These are phyloP conservation scores for Periphyllus acericola DNA, from an alignment of 2,888 invertebrate genomes.

Conservation along the genomic window DNA sequence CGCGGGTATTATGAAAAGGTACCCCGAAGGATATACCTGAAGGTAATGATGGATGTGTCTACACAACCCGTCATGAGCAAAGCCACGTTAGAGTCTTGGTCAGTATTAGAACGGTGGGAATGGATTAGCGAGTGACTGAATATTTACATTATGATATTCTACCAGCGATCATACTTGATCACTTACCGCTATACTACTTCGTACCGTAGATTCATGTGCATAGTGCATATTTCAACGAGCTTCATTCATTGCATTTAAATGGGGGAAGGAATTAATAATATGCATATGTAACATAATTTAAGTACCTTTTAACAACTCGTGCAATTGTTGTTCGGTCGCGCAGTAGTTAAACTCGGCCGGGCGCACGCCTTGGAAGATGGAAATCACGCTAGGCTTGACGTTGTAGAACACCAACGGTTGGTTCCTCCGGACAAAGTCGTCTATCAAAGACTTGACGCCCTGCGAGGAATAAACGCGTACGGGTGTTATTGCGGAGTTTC, in stretches of 20 bases:
- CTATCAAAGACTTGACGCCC: conserved; percentile 74
- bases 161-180: too few relatives aligned
- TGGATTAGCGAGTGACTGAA: not conserved
- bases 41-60: too few relatives aligned
- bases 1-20: too few relatives aligned
- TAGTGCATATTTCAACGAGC: not conserved
- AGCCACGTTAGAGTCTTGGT: too few relatives aligned
- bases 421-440: conserved; percentile 72
- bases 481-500: too few relatives aligned
- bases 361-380: conserved; percentile 72
- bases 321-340: conserved; percentile 70
- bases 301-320: conserved; percentile 70
- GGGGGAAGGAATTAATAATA: too few relatives aligned
- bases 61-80: too few relatives aligned
- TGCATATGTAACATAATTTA: too few relatives aligned
- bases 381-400: conserved; percentile 72
- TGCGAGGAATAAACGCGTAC: conserved; percentile 67
- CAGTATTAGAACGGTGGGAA: too few relatives aligned
- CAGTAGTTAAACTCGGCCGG: conserved; percentile 72
- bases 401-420: conserved; percentile 73
- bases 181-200: too few relatives aligned
- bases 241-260: not conserved
- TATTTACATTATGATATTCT: not conserved
- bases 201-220: not conserved
- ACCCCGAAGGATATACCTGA: too few relatives aligned